These are phyloP conservation scores for Drosophila paulistorum DNA, from an alignment of 1,140 invertebrate species.

Conservation along the genomic window DNA sequence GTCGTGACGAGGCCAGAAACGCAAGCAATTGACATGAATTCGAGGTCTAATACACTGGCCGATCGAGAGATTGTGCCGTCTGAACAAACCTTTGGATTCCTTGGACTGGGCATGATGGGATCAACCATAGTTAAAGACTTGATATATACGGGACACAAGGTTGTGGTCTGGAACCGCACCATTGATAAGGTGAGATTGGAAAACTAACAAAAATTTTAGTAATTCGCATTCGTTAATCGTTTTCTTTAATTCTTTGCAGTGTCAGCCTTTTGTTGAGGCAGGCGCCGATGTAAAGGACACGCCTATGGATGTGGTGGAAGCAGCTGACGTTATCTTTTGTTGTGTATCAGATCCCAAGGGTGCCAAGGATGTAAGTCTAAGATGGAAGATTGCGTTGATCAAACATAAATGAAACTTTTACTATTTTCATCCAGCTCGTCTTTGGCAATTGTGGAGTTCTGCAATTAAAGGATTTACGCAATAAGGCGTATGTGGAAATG, in stretches of 20 bases:
- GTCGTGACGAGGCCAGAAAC: conserved; percentile 85
- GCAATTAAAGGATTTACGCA: conserved; percentile 88
- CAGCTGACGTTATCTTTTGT: conserved; percentile 96
- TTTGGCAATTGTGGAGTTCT: conserved; percentile 98
- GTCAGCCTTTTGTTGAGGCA: conserved; percentile 89
- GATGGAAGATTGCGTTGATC: too few relatives aligned
- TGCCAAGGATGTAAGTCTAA: conserved; percentile 92
- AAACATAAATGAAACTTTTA: conserved; percentile 44
- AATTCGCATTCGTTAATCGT: too few relatives aligned
- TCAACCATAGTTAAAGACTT: conserved; percentile 97
- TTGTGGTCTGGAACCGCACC: conserved; percentile 97
- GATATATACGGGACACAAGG: conserved; percentile 95
- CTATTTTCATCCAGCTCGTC: conserved; percentile 87
- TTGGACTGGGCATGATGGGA: conserved; percentile 98
- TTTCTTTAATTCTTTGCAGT: conserved; percentile 75
- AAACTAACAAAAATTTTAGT: too few relatives aligned
- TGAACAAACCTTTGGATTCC: conserved; percentile 95
- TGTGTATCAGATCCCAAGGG: conserved; percentile 96
- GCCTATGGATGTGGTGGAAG: conserved; percentile 95
- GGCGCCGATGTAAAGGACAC: conserved; percentile 91
- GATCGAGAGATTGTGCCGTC: conserved; percentile 95
- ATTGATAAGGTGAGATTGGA: conserved; percentile 90
- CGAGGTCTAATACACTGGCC: conserved; percentile 90
- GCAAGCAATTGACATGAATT: conserved; percentile 90
- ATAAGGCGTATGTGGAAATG: conserved; percentile 98